Conservation (phyloP, 2,113 vertebrate species). For the Cranoglanis bouderius region DNA sequence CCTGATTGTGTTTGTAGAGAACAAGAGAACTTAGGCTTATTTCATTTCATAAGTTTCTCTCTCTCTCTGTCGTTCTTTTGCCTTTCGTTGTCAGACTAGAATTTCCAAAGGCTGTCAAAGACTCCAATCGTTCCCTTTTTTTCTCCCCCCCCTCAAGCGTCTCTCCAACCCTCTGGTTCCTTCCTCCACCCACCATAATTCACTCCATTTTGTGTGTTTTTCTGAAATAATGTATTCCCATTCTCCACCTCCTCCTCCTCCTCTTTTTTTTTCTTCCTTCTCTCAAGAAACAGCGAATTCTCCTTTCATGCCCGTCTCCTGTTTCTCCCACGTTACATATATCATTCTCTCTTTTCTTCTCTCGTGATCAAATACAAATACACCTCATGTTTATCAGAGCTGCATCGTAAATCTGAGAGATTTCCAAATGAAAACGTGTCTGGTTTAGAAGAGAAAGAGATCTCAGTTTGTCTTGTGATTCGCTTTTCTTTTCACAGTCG, state of each 20-base stretch:
- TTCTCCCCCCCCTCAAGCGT: background rate
- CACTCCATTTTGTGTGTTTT: constrained; percentile 18
- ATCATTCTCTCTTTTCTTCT: constrained; percentile 32
- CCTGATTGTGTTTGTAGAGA: background rate
- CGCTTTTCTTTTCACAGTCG: background rate
- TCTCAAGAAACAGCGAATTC: background rate
- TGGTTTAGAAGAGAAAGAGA: background rate
- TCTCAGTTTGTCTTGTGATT: background rate
- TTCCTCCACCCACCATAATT: constrained; percentile 23
- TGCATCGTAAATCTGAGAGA: background rate
- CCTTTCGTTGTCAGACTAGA: background rate
- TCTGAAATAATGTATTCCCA: constrained; percentile 30
- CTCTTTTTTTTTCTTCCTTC: no score
- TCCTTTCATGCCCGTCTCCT: constrained; percentile 13
- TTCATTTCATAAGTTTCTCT: background rate
- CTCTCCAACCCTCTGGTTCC: background rate
- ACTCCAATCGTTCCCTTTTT: background rate
- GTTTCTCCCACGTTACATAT: constrained; percentile 12
- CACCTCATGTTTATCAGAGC: background rate
- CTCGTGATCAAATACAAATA: background rate
- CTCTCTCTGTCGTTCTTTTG: background rate
- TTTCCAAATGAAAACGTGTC: background rate
- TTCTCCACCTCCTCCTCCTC: constrained; percentile 25
- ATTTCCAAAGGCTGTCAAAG: constrained; percentile 1
- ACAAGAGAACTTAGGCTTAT: background rate